phyloP scores from a whole-genome alignment of 30 jellyfish, hydroid and myxozoan genomes.

The Aurelia coerulea region DNA sequence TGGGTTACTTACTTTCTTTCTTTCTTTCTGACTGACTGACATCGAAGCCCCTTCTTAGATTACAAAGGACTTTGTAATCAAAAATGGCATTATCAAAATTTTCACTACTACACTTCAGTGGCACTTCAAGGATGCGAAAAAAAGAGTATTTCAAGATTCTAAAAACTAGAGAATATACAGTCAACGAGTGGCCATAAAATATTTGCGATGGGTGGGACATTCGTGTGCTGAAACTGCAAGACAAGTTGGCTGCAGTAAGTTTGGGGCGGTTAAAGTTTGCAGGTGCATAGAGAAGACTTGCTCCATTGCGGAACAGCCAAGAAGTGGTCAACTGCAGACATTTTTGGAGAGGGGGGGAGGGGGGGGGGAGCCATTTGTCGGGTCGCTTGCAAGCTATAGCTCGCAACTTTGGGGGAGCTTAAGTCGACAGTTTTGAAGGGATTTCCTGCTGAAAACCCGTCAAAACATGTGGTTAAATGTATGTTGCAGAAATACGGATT shows the following conservation, averaged over 20 bases:
- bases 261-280: neutral
- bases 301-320: neutral
- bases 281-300: neutral
- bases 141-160: too few species aligned
- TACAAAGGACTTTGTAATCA: too few species aligned
- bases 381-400: neutral
- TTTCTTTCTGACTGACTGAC: too few species aligned
- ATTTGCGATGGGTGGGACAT: neutral
- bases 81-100: too few species aligned
- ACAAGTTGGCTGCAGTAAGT: slow-evolving; percentile 11
- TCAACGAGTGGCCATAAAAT: neutral
- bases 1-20: too few species aligned
- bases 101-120: too few species aligned
- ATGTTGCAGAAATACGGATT: too few species aligned
- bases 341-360: neutral
- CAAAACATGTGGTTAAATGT: too few species aligned
- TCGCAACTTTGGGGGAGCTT: neutral
- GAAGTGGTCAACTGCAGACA: neutral
- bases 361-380: slow-evolving; percentile 1
- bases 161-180: neutral
- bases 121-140: too few species aligned
- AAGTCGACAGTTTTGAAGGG: too few species aligned
- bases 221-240: neutral
- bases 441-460: too few species aligned
- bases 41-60: too few species aligned